Percentiles rank a stretch among this genome's conserved stretches.
phyloP scores from a whole-genome alignment of 2,888 invertebrate genomes.

The Rhogogaster chlorosoma region DNA sequence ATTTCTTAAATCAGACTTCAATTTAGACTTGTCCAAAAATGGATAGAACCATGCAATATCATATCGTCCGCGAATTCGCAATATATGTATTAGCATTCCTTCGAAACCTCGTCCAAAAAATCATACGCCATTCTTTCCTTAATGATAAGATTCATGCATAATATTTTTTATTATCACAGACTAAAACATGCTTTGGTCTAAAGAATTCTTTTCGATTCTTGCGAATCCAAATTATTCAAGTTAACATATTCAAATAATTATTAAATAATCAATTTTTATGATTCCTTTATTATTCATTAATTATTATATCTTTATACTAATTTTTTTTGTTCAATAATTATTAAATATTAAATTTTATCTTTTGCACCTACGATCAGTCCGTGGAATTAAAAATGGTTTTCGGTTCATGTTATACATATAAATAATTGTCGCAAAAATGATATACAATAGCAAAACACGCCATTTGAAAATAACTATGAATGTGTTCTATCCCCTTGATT shows the following conservation, averaged over 20 bases:
- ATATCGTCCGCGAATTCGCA: slow-evolving; percentile 33
- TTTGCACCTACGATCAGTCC: slow-evolving; percentile 44
- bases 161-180: slow-evolving; percentile 75
- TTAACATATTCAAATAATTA: slow-evolving; percentile 10
- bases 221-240: slow-evolving; percentile 30
- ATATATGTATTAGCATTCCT: slow-evolving; percentile 13
- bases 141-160: slow-evolving; percentile 61
- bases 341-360: slow-evolving; percentile 37
- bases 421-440: slow-evolving; percentile 45
- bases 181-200: slow-evolving; percentile 78
- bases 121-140: slow-evolving; percentile 63
- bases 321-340: slow-evolving; percentile 45
- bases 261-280: slow-evolving; percentile 20
- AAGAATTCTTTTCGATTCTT: slow-evolving; percentile 62
- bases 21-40: slow-evolving; percentile 33
- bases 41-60: slow-evolving; percentile 22
- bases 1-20: slow-evolving; percentile 35
- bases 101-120: slow-evolving; percentile 48
- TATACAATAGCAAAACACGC: slow-evolving; percentile 12
- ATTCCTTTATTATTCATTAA: slow-evolving; percentile 27
- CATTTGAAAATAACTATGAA: not conserved
- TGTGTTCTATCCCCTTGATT: not conserved
- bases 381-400: slow-evolving; percentile 37
- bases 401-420: not conserved
- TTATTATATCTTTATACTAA: slow-evolving; percentile 37